phyloP scores from a whole-genome alignment of 2,888 invertebrate genomes.

The Shargacucullia verbasci region DNA sequence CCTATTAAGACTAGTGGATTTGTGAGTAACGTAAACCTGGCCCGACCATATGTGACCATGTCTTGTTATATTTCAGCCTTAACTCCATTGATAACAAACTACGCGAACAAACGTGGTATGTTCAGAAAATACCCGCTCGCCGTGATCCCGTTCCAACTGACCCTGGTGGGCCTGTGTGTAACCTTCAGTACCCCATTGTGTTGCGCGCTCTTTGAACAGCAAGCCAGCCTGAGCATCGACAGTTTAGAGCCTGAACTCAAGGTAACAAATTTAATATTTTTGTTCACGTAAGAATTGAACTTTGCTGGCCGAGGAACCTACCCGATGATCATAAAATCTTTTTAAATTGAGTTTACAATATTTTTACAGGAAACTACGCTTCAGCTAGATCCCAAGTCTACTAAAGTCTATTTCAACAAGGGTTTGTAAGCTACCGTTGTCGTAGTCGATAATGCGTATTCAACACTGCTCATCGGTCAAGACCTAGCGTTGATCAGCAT shows the following conservation, averaged over 20 bases:
- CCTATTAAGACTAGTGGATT: too few relatives aligned
- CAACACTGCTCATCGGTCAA: background rate
- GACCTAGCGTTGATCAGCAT: background rate
- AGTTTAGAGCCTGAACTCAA: slow-evolving; percentile 7
- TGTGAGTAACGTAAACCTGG: too few relatives aligned
- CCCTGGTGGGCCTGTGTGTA: slow-evolving; percentile 15
- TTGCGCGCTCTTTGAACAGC: slow-evolving; percentile 29
- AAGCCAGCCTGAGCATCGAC: slow-evolving; percentile 1
- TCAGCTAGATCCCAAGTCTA: slow-evolving; percentile 5
- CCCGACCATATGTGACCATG: background rate
- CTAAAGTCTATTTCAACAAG: slow-evolving; percentile 19
- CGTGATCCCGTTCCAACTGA: slow-evolving; percentile 32
- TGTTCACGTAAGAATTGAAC: too few relatives aligned
- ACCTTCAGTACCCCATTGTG: slow-evolving; percentile 17
- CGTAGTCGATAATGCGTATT: too few relatives aligned
- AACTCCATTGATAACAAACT: slow-evolving; percentile 25
- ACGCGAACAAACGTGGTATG: slow-evolving; percentile 3
- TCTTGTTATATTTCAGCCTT: slow-evolving; percentile 21
- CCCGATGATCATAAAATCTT: too few relatives aligned
- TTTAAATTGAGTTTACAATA: too few relatives aligned
- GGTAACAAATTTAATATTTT: slow-evolving; percentile 22
- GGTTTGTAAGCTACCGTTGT: slow-evolving; percentile 13
- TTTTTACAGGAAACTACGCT: slow-evolving; percentile 3
- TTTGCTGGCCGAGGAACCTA: too few relatives aligned
- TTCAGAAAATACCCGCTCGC: slow-evolving; percentile 30